Percentiles rank a stretch among this genome's conserved stretches.
Evolutionary conservation across 2,888 invertebrate genomes (phyloP).

Genomic region (Lasius fuliginosus): DNA sequence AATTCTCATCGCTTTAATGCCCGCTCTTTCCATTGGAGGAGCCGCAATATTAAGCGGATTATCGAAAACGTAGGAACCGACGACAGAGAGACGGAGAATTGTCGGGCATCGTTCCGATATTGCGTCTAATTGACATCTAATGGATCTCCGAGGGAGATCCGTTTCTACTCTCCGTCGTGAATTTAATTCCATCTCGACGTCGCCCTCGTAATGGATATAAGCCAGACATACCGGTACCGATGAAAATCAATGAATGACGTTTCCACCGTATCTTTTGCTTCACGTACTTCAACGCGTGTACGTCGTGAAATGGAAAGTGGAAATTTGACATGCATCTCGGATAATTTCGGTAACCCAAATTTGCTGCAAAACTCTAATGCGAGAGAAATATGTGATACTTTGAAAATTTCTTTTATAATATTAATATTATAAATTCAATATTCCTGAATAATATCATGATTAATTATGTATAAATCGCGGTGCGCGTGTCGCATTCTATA

Average conservation of each 20-base stretch:
- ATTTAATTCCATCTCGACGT: slow-evolving; percentile 60
- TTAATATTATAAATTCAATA: not conserved
- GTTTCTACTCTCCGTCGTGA: slow-evolving; percentile 38
- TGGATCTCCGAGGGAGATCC: slow-evolving; percentile 64
- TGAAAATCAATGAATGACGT: slow-evolving; percentile 49
- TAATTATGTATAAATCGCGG: not conserved
- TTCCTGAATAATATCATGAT: not conserved
- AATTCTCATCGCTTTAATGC: slow-evolving; percentile 75
- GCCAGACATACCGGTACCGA: slow-evolving; percentile 4
- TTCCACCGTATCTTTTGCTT: too few relatives aligned
- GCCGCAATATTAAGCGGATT: slow-evolving; percentile 74
- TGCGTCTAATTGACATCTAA: slow-evolving; percentile 72
- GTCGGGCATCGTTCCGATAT: slow-evolving; percentile 60
- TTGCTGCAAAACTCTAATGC: not conserved
- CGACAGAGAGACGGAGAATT: slow-evolving; percentile 68
- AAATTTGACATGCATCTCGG: not conserved
- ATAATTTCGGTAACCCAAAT: not conserved
- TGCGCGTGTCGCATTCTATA: slow-evolving; percentile 47
- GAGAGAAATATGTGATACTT: not conserved
- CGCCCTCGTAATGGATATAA: slow-evolving; percentile 55
- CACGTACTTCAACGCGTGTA: not conserved
- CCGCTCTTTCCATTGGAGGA: slow-evolving; percentile 58
- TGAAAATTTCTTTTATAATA: not conserved
- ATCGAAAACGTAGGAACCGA: slow-evolving; percentile 74
- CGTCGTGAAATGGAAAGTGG: not conserved